Base-by-base conservation (phyloP, 2,113 vertebrate genomes). In the Sylvietta virens region DNA sequence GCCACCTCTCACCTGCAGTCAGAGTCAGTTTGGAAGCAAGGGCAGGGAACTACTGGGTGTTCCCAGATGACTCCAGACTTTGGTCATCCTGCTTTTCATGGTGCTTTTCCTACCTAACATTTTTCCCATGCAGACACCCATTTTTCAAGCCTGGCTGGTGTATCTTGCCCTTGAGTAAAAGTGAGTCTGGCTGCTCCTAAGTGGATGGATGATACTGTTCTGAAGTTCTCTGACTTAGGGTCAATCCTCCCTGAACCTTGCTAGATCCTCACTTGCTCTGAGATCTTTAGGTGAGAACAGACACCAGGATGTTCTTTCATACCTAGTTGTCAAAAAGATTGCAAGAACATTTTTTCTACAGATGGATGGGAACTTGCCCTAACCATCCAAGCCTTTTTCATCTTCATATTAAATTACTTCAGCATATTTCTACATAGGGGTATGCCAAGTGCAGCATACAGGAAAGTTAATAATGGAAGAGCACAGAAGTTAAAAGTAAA, bases 391-490 rank as follows among this genome's bases (percentile, higher is more conserved):
- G 37, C 14, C 57, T 73, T 92, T 91, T 85, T 54, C 54, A 80
- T 92, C 61, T 91, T 94, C 81, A 26, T 79, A 80, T 79, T 87
- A 87, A 84, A 94, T 89, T 77, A 87, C 40, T 79, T 76, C 48
- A 50, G 65, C 33, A 7, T 79, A 81, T 95, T 95, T 91, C 58
- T 84, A 13, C 57, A 53, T 6, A 15, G 27, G 37, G 50, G 45
- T 71, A 72, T 2, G 8, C 54, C 1, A 10, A 85, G 70, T 72
- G 21, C 48, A 62, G 87, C 70, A 65, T 39, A 47, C 51, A 87
- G 70, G 19, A 50, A 65, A 79, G 74, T 90, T 94, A 97, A 95
- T 94, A 92, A 95, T 90, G 60, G 71, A 95, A 90, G 92, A 92
- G 73, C 28, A 80, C 39, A 35, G 66, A 83, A 90, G 61, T 88